Conservation (phyloP, 2,113 vertebrate species). For the Tychaedon coryphoeus region DNA sequence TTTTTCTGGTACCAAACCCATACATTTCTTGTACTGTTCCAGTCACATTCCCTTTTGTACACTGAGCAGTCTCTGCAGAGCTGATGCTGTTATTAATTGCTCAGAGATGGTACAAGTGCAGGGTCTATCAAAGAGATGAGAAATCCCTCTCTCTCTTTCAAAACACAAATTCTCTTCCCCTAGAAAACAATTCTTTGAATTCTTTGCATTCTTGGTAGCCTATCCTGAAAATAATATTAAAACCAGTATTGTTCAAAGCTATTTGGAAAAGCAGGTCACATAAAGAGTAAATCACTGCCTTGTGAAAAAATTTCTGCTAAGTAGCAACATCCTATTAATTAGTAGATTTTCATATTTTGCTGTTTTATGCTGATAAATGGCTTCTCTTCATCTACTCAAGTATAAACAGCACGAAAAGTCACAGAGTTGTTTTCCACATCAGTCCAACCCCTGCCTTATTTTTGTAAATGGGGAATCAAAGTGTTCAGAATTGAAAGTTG, state of each 20-base stretch:
- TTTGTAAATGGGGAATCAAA: neutral
- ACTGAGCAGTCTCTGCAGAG: neutral
- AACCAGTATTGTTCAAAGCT: neutral
- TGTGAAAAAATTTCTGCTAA: neutral
- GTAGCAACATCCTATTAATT: neutral
- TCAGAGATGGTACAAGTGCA: neutral
- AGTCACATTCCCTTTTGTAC: rapidly evolving
- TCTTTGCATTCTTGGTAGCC: neutral
- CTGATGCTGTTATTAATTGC: neutral
- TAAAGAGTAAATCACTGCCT: neutral
- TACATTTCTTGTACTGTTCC: neutral
- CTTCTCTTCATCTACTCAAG: neutral
- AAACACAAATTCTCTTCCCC: neutral
- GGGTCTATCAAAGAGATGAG: neutral
- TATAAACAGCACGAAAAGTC: neutral
- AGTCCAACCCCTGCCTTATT: neutral
- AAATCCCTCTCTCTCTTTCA: neutral
- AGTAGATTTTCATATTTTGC: neutral
- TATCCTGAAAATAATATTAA: neutral
- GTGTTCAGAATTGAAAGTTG: neutral
- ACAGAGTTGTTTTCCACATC: neutral
- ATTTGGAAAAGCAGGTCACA: neutral
- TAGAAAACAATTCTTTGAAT: neutral
- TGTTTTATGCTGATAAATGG: neutral
- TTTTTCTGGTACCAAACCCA: neutral